Conservation (phyloP, 2,113 vertebrate genomes). For the Chionodraco myersi region DNA sequence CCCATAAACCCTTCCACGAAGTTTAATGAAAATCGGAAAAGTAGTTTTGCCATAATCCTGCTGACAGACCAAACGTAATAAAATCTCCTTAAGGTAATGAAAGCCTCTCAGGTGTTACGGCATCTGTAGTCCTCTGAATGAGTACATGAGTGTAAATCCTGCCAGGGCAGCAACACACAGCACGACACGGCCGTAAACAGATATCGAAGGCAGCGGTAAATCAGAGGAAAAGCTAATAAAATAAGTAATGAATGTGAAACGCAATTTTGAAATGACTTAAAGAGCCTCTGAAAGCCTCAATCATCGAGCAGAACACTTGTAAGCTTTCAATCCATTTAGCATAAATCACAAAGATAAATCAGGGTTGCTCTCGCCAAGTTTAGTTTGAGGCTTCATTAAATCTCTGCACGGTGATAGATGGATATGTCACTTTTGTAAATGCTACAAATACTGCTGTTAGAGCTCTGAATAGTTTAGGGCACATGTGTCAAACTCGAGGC, state of each 20-base stretch:
- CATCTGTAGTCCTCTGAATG: neutral
- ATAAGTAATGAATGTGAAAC: constrained; percentile 18
- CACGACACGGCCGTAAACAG: neutral
- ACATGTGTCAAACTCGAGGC: too few species aligned
- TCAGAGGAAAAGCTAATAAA: constrained; percentile 7
- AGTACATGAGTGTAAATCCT: too few species aligned
- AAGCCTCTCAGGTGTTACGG: neutral
- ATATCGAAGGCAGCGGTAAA: constrained; percentile 20
- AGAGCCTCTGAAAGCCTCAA: neutral
- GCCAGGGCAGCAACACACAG: neutral
- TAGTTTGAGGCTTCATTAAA: neutral
- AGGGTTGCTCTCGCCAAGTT: neutral
- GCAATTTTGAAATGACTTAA: constrained; percentile 3
- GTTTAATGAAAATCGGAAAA: too few species aligned
- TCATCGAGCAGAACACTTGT: neutral
- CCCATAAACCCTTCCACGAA: too few species aligned
- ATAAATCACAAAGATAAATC: constrained; percentile 28
- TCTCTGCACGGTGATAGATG: neutral
- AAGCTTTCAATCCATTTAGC: neutral
- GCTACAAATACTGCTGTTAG: neutral
- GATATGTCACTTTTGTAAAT: neutral
- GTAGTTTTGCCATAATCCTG: too few species aligned
- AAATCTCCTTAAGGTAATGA: too few species aligned
- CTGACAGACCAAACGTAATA: too few species aligned
- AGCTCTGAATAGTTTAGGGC: too few species aligned